A percentile compares a stretch with the other conserved stretches of the same genome.
Evolutionary conservation across 2,888 invertebrate species (phyloP).

Genomic region (Ophioninae sp.): DNA sequence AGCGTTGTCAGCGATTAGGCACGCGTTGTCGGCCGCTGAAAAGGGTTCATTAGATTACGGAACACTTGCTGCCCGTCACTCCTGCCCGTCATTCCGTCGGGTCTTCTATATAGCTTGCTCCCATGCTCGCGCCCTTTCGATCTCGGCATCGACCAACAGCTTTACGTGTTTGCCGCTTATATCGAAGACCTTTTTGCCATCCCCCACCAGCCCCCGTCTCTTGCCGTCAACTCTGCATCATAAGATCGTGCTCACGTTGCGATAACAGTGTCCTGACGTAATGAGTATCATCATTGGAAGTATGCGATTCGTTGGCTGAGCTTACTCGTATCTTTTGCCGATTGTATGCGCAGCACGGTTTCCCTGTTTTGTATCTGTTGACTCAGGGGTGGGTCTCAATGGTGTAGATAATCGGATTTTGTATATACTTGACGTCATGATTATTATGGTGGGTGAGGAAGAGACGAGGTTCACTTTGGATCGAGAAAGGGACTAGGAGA

Average conservation of each 20-base stretch:
- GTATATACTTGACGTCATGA: background rate
- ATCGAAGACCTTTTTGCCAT: background rate
- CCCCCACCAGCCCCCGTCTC: background rate
- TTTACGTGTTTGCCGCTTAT: constrained; percentile 34
- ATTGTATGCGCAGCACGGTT: constrained; percentile 30
- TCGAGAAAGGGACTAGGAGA: background rate
- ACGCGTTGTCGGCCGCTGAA: constrained; percentile 71
- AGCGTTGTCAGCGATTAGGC: constrained; percentile 71
- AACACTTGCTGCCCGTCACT: constrained; percentile 66
- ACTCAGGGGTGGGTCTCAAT: background rate
- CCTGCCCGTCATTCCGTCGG: constrained; percentile 64
- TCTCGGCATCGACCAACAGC: constrained; percentile 41
- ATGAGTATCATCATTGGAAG: constrained; percentile 31
- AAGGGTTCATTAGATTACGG: constrained; percentile 72
- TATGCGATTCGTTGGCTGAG: background rate
- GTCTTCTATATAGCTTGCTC: constrained; percentile 13
- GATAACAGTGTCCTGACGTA: constrained; percentile 31
- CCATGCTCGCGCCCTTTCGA: constrained; percentile 5
- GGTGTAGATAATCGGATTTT: background rate
- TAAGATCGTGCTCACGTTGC: constrained; percentile 50
- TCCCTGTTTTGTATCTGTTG: constrained; percentile 12
- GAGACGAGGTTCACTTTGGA: background rate
- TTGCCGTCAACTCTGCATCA: background rate
- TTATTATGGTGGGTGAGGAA: background rate
- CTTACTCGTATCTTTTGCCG: constrained; percentile 30